Evolutionary conservation across 2,113 vertebrate genomes (phyloP), one percentile per base, ranked within the genome.

Genomic region (Chloropsis hardwickii): DNA sequence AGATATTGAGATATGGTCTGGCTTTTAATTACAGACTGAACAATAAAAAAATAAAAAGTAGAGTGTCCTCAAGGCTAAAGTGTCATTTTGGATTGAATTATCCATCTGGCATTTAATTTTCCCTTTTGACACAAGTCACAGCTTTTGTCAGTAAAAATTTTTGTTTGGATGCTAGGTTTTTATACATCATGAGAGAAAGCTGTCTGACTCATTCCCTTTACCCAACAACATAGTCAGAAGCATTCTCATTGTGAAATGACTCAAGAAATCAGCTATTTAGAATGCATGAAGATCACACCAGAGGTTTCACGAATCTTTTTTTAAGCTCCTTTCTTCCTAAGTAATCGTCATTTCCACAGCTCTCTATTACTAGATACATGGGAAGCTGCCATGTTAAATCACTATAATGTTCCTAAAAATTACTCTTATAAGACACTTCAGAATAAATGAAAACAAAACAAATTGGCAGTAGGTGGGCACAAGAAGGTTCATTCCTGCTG

Each of bases 71-170:
- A 79, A 96, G 88, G 92, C 45, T 57, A 5, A 76, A 88, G 40
- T 86, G 81, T 56, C 88, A 79, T 88, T 94, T 88, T 69, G 31
- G 33, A 94, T 91, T 72, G 60, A 94, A 83, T 90, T 89, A 95
- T 86, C 83, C 78, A 93, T 97, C 81, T 88, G 91, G 60, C 81
- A 93, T 91, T 94, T 95, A 87, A 97, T 96, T 95, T 97, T 93
- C 83, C 50, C 29, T 93, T 86, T 54, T 96, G 92, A 97, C 88
- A 94, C 66, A 95, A 93, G 71, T 73, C 83, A 91, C 72, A 95
- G 64, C 67, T 92, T 97, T 92, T 95, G 91, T 95, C 93, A 89
- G 35, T 79, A 91, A 73, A 18, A 79, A 95, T 97, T 90, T 76
- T 81, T 79, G 48, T 90, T 94, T 93, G n/a, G 33, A 96, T 93